Base-by-base conservation (phyloP, 2,113 vertebrate species). In the Garra rufa region DNA sequence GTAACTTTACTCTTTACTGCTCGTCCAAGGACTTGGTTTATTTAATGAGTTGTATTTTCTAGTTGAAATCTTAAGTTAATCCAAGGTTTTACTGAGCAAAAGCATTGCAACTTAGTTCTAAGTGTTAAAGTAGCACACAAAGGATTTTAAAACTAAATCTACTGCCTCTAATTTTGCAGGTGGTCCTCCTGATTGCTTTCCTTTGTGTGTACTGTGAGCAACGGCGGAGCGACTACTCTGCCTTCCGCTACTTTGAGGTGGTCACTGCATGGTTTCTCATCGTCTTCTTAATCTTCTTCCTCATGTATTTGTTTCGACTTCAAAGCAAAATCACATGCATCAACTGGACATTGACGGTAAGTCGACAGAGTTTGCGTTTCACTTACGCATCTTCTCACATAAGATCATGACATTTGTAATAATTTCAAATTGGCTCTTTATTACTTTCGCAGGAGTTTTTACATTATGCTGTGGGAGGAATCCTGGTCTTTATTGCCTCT, bases 311-410 rank as follows among this genome's bases (percentile, higher is more conserved):
- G 70, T 96, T 97, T 92, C 88, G 95, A 76, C 88, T 97, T 88
- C 96, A 98, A 93, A 87, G 81, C 0, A 91, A 89, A 89, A 95
- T 98, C 86, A 94, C 93, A 9, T 99, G 97, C 6, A 96, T 99
- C 90, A 98, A 96, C 92, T 99, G 97, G 97, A 94, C 96, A 0
- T 91, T 98, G 44, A 95, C 96, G 77, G 97, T 99, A 94, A 96
- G 96, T 65, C 21, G 5, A 30, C 61, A 9, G 9, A 44, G 41
- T 34, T 67, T 4, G 41, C 67, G 38, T 43, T 59, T 38, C 15
- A 46, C 17, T 78, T n/a, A 30, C 14, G 21, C 14, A 17, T 21
- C 14, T 52, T 34, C 30, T 17, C 9, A 50, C 26, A 4, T 1
- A 30, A 55, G 48, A 21, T 73, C 30, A 73, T 17, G 13, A 44